phyloP scores from a whole-genome alignment of 2,113 vertebrate species.

The Solea senegalensis region DNA sequence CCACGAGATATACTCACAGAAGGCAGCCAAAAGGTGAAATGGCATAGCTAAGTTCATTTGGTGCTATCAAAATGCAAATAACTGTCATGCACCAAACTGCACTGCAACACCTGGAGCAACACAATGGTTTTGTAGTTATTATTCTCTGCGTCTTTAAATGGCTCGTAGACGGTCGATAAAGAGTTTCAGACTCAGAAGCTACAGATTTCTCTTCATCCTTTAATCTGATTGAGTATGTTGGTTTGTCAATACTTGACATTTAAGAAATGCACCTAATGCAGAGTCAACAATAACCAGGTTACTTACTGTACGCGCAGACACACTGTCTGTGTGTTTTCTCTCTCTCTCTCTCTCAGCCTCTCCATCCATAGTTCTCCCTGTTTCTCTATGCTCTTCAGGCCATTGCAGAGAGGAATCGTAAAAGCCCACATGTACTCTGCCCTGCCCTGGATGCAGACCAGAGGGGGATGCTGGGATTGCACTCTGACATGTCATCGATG shows the following conservation, averaged over 20 bases:
- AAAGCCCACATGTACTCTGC: conserved; percentile 49
- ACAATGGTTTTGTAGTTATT: too few species aligned
- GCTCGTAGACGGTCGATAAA: neutral
- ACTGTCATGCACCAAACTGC: too few species aligned
- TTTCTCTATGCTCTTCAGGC: conserved; percentile 5
- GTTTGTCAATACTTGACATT: conserved; percentile 24
- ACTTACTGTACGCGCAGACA: conserved; percentile 7
- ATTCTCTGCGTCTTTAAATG: too few species aligned
- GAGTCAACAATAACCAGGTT: conserved; percentile 33
- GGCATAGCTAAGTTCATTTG: too few species aligned
- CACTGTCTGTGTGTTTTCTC: conserved; percentile 20
- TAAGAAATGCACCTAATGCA: conserved; percentile 20
- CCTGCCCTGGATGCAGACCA: conserved; percentile 16
- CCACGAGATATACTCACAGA: too few species aligned
- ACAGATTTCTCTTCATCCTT: conserved; percentile 8
- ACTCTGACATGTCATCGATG: conserved; percentile 55
- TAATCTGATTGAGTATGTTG: conserved; percentile 16
- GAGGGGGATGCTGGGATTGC: conserved; percentile 58
- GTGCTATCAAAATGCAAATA: too few species aligned
- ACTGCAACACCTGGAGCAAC: too few species aligned
- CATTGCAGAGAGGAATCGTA: conserved; percentile 40
- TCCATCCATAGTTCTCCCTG: neutral
- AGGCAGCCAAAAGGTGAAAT: too few species aligned
- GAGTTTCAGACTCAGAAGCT: neutral
- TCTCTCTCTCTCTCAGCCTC: conserved; percentile 16